Evolutionary conservation across 2,797 vertebrate species (phyloP), one percentile per base, ranked within the genome.

Genomic region (Catharus ustulatus): DNA sequence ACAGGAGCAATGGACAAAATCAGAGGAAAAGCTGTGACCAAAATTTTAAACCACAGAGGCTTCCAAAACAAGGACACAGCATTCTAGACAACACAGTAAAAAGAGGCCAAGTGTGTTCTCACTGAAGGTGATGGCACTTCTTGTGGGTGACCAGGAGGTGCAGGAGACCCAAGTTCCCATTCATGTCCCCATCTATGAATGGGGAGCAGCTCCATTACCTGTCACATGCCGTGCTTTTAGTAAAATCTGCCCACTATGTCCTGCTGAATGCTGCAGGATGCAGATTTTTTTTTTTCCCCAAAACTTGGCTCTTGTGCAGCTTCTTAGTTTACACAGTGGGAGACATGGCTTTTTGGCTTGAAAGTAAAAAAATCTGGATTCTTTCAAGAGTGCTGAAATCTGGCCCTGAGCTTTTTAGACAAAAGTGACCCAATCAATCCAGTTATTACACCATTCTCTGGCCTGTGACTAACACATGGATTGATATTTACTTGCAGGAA

Each of bases 401-500:
- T 57, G 61, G 12, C 67, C 15, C 22, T 13, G 30, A 64, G 68
- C 24, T 90, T 74, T 88, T 69, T 13, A 48, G 34, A 89, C 84
- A 82, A 84, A 84, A 74, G 89, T 38, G 68, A 90, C 36, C 61
- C 46, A 63, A 54, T 84, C 43, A 10, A 67, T 57, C 38, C 30
- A 42, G 58, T 38, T 85, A 52, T 80, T 84, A 84, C 32, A 71
- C 54, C 34, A 36, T 82, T 71, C 30, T 61, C 64, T 73, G 69
- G 54, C 36, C 76, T 77, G 51, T 72, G 36, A 73, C 79, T 79
- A 88, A 62, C 61, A 67, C 36, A 66, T 11, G 54, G 63, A 49
- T 55, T 88, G 75, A 51, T 87, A 89, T 81, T 85, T 81, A 46
- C 77, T 91, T 55, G 67, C 30, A 84, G 72, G 46, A 62, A 84